Evolutionary conservation across 2,888 invertebrate species (phyloP).

Genomic region (Brachynemurus nebulosus): DNA sequence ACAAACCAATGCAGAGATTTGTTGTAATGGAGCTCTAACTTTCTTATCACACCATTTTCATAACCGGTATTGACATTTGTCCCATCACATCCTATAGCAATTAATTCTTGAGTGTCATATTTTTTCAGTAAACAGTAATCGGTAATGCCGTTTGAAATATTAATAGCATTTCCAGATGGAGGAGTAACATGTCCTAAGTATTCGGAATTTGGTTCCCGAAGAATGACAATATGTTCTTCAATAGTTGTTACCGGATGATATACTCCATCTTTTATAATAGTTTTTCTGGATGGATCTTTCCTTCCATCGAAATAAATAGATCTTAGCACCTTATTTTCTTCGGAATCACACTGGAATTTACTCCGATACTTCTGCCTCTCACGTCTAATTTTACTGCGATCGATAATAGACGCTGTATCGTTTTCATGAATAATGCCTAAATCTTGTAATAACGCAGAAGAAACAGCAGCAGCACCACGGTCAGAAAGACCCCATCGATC

Average conservation of each 20-base stretch:
- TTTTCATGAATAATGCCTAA: constrained; percentile 15
- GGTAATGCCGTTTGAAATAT: background rate
- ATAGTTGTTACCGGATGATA: background rate
- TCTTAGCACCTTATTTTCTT: too few species aligned
- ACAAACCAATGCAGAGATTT: constrained; percentile 19
- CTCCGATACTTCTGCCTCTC: constrained; percentile 11
- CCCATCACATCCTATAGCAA: constrained; percentile 18
- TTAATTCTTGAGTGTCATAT: constrained; percentile 6
- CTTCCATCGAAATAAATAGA: constrained; percentile 11
- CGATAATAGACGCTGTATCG: constrained; percentile 15
- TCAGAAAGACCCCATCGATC: constrained; percentile 15
- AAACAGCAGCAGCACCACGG: constrained; percentile 17
- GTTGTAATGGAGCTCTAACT: constrained; percentile 14
- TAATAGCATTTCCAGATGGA: background rate
- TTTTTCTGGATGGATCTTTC: background rate
- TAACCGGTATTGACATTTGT: constrained; percentile 19
- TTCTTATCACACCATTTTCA: constrained; percentile 17
- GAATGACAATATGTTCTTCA: background rate
- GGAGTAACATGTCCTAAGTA: constrained; percentile 6
- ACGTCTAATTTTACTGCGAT: constrained; percentile 18
- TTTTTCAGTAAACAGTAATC: background rate
- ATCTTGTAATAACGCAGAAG: constrained; percentile 16
- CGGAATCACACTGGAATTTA: constrained; percentile 5
- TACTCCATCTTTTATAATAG: background rate
- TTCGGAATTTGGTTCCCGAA: background rate